Evolutionary conservation across 2,888 invertebrate genomes (phyloP).

Genomic region (Erebia ligea): DNA sequence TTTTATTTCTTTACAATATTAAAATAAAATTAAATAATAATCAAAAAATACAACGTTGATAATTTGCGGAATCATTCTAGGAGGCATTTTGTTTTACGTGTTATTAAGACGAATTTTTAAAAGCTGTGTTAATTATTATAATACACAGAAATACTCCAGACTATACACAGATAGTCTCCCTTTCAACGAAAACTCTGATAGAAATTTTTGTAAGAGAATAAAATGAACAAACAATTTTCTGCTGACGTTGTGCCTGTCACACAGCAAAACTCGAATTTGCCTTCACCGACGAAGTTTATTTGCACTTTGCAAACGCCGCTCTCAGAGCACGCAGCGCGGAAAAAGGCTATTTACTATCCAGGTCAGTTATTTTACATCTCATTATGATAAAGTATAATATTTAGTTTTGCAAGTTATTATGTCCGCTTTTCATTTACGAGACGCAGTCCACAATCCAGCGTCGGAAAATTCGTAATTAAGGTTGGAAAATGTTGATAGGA

Average conservation of each 20-base stretch:
- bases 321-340: slow-evolving; percentile 82
- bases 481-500: slow-evolving; percentile 4
- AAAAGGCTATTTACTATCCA: slow-evolving; percentile 81
- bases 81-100: too few relatives aligned
- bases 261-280: slow-evolving; percentile 77
- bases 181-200: not conserved
- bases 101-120: too few relatives aligned
- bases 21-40: too few relatives aligned
- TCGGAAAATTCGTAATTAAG: slow-evolving; percentile 12
- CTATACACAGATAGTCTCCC: not conserved
- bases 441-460: not conserved
- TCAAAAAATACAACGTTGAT: too few relatives aligned
- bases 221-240: slow-evolving; percentile 9
- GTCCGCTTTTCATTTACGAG: slow-evolving; percentile 17
- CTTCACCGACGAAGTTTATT: slow-evolving; percentile 81
- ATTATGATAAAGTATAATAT: slow-evolving; percentile 13
- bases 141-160: too few relatives aligned
- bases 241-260: slow-evolving; percentile 76
- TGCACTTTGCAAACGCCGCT: slow-evolving; percentile 85
- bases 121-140: too few relatives aligned
- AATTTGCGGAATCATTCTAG: too few relatives aligned
- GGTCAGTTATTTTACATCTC: slow-evolving; percentile 64
- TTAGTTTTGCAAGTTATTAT: slow-evolving; percentile 20
- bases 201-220: slow-evolving; percentile 5
- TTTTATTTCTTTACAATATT: too few relatives aligned